phyloP scores from a whole-genome alignment of 2,888 invertebrate genomes.

The Andrena trimmerana region DNA sequence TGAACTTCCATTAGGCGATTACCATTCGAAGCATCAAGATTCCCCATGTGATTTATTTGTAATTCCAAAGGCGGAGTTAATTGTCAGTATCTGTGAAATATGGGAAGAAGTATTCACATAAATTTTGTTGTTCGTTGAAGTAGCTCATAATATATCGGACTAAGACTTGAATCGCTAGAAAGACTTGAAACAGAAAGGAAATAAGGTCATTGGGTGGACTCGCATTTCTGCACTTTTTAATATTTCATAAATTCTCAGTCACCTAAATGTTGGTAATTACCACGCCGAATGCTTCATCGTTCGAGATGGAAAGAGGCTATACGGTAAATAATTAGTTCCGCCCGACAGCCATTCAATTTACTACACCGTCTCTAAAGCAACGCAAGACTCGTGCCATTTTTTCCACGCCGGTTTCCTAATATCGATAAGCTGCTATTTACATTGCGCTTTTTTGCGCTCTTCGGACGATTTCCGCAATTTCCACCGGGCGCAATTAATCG shows the following conservation, averaged over 20 bases:
- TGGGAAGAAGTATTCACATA: no score
- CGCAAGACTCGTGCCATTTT: background rate
- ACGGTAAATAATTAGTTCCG: constrained; percentile 5
- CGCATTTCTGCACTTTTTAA: background rate
- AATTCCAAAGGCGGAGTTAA: no score
- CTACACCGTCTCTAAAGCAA: background rate
- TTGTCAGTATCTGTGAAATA: no score
- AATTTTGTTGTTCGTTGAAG: no score
- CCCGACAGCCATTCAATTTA: constrained; percentile 3
- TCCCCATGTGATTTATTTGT: no score
- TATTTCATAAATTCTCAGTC: background rate
- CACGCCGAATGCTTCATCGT: background rate
- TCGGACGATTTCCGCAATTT: constrained; percentile 6
- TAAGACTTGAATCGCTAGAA: background rate
- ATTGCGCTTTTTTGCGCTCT: constrained; percentile 6
- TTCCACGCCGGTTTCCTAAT: background rate
- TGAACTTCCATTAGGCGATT: no score
- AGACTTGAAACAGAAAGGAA: background rate
- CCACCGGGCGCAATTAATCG: constrained; percentile 8
- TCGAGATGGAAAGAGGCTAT: background rate
- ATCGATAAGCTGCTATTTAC: background rate
- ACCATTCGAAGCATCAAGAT: no score
- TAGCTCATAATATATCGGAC: no score
- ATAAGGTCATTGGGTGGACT: constrained; percentile 5
- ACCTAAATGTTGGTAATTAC: constrained; percentile 15